Conservation (phyloP, 2,113 vertebrate species). For the Brachyistius frenatus region DNA sequence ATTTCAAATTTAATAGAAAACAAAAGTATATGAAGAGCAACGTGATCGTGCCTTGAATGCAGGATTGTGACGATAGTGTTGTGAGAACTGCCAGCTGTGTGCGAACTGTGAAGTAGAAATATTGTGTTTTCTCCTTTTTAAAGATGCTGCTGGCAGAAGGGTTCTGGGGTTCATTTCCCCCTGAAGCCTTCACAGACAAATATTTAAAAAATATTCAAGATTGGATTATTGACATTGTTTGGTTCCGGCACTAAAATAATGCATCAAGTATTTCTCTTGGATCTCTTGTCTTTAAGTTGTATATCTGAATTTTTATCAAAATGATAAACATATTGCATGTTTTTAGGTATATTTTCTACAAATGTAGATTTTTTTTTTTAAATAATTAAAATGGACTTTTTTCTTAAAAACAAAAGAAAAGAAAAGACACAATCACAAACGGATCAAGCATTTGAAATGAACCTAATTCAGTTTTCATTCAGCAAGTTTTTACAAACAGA, state of each 20-base stretch:
- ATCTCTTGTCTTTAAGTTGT: neutral
- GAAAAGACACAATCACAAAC: neutral
- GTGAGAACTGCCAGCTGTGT: slow-evolving; percentile 24
- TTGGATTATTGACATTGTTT: slow-evolving; percentile 14
- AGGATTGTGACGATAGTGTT: slow-evolving; percentile 29
- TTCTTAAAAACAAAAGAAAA: neutral
- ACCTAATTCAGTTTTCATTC: slow-evolving; percentile 2
- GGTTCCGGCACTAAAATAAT: slow-evolving; percentile 9
- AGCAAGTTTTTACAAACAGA: neutral
- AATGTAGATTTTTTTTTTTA: neutral
- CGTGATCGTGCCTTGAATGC: slow-evolving; percentile 20
- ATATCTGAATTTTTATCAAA: neutral
- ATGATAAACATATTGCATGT: neutral
- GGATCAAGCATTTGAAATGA: neutral
- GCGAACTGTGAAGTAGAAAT: slow-evolving; percentile 27
- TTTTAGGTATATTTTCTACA: slow-evolving; percentile 4
- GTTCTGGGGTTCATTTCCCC: neutral
- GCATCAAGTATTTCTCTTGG: neutral
- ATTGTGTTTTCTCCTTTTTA: slow-evolving; percentile 24
- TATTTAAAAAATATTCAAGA: slow-evolving; percentile 1
- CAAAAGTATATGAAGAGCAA: slow-evolving; percentile 13
- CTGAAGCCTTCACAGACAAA: slow-evolving; percentile 24
- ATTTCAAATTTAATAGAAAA: slow-evolving; percentile 28
- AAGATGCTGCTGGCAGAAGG: slow-evolving; percentile 17
- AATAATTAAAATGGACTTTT: neutral